Evolutionary conservation across 2,113 vertebrate genomes (phyloP), one percentile per base, ranked within the genome.

Genomic region (Daphoenositta chrysoptera): DNA sequence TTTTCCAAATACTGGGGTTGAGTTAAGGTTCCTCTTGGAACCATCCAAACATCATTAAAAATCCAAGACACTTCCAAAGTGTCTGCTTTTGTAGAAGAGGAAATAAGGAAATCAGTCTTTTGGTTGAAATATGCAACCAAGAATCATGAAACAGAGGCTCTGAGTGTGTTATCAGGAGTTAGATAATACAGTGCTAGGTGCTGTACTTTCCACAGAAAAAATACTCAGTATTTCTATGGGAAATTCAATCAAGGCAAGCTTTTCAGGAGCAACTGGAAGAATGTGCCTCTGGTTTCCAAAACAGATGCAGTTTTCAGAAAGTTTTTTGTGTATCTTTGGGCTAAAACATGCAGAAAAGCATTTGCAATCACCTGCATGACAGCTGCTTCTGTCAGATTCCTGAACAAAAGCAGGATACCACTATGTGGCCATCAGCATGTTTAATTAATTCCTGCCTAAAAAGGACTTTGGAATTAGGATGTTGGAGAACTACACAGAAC

Each of bases 21-120:
- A 87, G 56, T 89, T 63, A 90, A 94, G 40, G 10, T 39, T 93
- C 68, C 22, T 84, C 57, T 86, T 82, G 45, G 47, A 94, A 90
- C 57, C 60, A 70, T 37, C 31, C 83, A 63, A 85, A 50, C 15
- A 57, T 20, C 37, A 84, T 12, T 58, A 21, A 83, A 94, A 92
- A 78, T 42, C 26, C 83, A 93, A 71, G 63, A 30, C 30, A 89
- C 11, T 76, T 83, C n/a, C 4, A 1, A 73, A 91, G 15, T 42
- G 30, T 60, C 73, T 73, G 31, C 23, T 89, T 89, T 79, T 77
- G 37, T 73, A 73, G 37, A 63, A 63, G 26, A 64, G n/a, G 31
- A 80, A 80, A 18, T 61, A 83, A 48, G 20, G 15, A 94, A 90
- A 72, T n/a, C 35, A 42, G 28, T 28, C n/a, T 80, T 91, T 71